phyloP scores from a whole-genome alignment of 2,113 vertebrate genomes.

The Urocitellus parryii region DNA sequence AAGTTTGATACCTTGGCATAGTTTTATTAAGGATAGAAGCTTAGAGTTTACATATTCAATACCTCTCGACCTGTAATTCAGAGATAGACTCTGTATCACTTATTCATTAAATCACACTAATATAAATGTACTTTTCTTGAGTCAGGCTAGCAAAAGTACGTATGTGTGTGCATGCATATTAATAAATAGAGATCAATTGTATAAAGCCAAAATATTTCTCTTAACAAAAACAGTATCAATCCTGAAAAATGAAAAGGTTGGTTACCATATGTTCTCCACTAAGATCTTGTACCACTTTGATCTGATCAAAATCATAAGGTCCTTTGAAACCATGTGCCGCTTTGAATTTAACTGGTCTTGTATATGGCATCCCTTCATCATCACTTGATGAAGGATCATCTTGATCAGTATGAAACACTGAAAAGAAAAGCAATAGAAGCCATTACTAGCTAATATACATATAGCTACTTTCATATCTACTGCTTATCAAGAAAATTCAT shows the following conservation, averaged over 20 bases:
- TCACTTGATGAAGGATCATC: constrained; percentile 99
- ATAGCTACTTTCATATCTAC: neutral
- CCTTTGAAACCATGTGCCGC: constrained; percentile 99
- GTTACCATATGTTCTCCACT: constrained; percentile 98
- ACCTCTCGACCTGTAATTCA: constrained; percentile 20
- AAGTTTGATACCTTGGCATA: constrained; percentile 13
- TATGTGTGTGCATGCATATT: neutral
- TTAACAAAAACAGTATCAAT: constrained; percentile 46
- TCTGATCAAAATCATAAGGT: constrained; percentile 98
- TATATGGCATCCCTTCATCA: constrained; percentile 99
- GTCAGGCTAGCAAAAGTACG: constrained; percentile 28
- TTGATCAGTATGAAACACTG: constrained; percentile 98
- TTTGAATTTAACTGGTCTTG: constrained; percentile 98
- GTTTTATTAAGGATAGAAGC: constrained; percentile 46
- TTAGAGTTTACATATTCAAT: constrained; percentile 47
- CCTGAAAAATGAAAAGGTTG: constrained; percentile 54
- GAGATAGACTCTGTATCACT: constrained; percentile 21
- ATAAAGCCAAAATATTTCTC: constrained; percentile 35
- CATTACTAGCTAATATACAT: constrained; percentile 17
- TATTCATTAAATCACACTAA: constrained; percentile 50
- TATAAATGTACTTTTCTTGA: constrained; percentile 45
- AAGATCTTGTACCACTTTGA: constrained; percentile 98
- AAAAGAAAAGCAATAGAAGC: constrained; percentile 71
- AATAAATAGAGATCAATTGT: constrained; percentile 31
- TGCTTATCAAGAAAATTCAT: constrained; percentile 51